Evolutionary conservation across 1,140 invertebrate genomes (phyloP).

Genomic region (Drosophila equinoxialis): DNA sequence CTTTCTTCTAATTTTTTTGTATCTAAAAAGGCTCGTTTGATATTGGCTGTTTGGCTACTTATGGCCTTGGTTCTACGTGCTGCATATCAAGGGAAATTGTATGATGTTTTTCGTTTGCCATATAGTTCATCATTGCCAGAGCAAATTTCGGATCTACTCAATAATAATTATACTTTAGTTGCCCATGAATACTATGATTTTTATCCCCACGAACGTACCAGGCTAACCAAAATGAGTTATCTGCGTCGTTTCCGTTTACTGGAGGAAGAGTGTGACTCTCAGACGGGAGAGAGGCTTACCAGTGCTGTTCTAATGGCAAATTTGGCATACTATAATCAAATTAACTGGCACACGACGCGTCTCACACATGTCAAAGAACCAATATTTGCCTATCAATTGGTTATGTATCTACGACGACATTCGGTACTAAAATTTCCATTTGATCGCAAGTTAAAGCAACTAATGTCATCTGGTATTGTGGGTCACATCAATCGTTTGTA

Average conservation of each 20-base stretch:
- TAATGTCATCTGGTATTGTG: conserved; percentile 57
- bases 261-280: neutral
- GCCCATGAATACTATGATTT: conserved; percentile 50
- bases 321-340: conserved; percentile 49
- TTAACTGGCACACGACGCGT: conserved; percentile 41
- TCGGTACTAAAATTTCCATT: conserved; percentile 61
- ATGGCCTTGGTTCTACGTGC: conserved; percentile 54
- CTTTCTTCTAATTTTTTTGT: no score
- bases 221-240: conserved; percentile 5
- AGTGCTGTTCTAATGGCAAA: conserved; percentile 47
- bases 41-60: conserved; percentile 45
- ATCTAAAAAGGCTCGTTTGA: neutral
- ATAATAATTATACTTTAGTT: conserved; percentile 34
- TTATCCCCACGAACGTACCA: conserved; percentile 48
- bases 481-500: conserved; percentile 41
- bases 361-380: conserved; percentile 55
- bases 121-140: conserved; percentile 35
- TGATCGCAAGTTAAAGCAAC: conserved; percentile 64
- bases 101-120: conserved; percentile 54
- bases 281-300: neutral
- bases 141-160: conserved; percentile 44
- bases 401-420: conserved; percentile 54
- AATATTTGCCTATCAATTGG: conserved; percentile 61
- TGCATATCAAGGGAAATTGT: conserved; percentile 64
- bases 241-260: conserved; percentile 42